These are phyloP conservation scores for Leptura quadrifasciata DNA, from an alignment of 2,888 invertebrate genomes.

Conservation along the genomic window DNA sequence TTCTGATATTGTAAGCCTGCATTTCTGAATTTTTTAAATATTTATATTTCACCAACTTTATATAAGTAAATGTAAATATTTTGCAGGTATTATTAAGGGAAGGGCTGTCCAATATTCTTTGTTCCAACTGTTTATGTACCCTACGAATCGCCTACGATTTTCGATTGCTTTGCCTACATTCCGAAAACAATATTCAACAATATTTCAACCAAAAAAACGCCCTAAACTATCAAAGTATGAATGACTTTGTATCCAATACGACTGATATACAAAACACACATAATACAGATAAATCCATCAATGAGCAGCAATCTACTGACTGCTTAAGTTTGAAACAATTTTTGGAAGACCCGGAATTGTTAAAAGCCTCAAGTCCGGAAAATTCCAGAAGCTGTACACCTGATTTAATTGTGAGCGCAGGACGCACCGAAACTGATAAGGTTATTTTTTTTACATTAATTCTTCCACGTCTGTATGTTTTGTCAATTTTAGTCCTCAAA, in stretches of 20 bases:
- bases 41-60: background rate
- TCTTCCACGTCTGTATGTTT: background rate
- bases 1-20: conserved; percentile 69
- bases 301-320: conserved; percentile 65
- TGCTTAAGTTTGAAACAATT: conserved; percentile 70
- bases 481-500: conserved; percentile 13
- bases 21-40: background rate
- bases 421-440: background rate
- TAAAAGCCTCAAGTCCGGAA: background rate
- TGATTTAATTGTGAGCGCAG: conserved; percentile 44
- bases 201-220: conserved; percentile 24
- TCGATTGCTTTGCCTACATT: conserved; percentile 67
- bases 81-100: conserved; percentile 68
- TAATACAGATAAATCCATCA: background rate
- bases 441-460: background rate
- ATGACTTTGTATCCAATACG: conserved; percentile 19
- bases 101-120: conserved; percentile 68
- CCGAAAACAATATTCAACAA: conserved; percentile 56
- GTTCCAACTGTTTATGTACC: conserved; percentile 67
- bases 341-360: conserved; percentile 68
- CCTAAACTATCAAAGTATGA: conserved; percentile 23
- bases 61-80: background rate
- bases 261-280: background rate
- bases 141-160: conserved; percentile 69
- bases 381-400: conserved; percentile 62